These are phyloP conservation scores for Leptinotarsa juncta DNA, from an alignment of 2,888 invertebrate species.

Conservation along the genomic window DNA sequence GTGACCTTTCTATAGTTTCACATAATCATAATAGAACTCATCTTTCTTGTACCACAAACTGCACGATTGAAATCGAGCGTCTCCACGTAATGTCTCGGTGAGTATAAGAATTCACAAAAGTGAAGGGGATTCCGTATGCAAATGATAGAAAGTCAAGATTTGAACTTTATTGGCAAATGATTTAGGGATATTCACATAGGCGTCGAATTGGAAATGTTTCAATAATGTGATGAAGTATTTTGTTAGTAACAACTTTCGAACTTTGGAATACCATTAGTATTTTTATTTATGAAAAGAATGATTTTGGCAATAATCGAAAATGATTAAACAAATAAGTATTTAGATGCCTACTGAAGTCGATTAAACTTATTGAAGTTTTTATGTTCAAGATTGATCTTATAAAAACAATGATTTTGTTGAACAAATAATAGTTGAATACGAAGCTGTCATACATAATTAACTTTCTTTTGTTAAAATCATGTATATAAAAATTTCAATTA, in stretches of 20 bases:
- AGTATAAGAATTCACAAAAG: conserved; percentile 50
- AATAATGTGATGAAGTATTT: neutral
- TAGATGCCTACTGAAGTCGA: too few species aligned
- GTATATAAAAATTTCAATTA: too few species aligned
- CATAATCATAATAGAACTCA: neutral
- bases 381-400: too few species aligned
- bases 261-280: too few species aligned
- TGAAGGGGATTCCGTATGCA: conserved; percentile 55
- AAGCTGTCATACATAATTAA: too few species aligned
- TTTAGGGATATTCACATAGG: conserved; percentile 33
- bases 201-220: neutral
- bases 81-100: conserved; percentile 22
- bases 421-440: too few species aligned
- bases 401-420: too few species aligned
- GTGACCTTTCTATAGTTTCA: neutral
- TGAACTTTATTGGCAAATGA: conserved; percentile 47
- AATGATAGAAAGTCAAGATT: conserved; percentile 56
- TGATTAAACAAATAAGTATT: too few species aligned
- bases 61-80: conserved; percentile 29
- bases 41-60: conserved; percentile 14
- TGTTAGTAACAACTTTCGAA: neutral
- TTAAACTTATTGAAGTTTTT: too few species aligned
- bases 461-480: too few species aligned
- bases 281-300: too few species aligned
- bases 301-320: too few species aligned